These are phyloP conservation scores for Caenorhabditis sp. DNA, from an alignment of 2,888 invertebrate genomes.

Conservation along the genomic window DNA sequence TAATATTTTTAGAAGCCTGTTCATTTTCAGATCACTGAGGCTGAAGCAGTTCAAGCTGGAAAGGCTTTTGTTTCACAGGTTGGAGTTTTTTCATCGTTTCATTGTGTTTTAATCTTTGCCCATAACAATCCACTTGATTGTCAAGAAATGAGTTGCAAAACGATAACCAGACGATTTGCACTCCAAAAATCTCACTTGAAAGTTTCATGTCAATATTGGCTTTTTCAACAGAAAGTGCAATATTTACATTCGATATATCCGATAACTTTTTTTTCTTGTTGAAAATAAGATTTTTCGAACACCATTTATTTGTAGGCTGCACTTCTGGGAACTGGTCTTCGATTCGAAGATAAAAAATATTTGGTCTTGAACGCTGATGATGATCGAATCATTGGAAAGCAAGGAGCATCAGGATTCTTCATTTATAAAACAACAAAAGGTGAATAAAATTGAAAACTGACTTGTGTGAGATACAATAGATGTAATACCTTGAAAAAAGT, in stretches of 20 bases:
- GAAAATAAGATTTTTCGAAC: neutral
- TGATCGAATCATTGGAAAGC: constrained; percentile 70
- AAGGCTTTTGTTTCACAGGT: constrained; percentile 57
- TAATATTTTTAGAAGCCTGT: neutral
- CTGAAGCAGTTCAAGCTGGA: constrained; percentile 61
- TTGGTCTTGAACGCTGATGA: constrained; percentile 65
- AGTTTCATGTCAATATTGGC: neutral
- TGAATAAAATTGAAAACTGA: constrained; percentile 10
- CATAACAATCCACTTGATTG: too few species aligned
- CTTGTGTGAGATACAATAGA: neutral
- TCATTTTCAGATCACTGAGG: constrained; percentile 52
- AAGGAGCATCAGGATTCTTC: constrained; percentile 69
- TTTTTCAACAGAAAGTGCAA: constrained; percentile 3
- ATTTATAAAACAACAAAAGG: constrained; percentile 69
- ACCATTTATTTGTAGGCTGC: constrained; percentile 40
- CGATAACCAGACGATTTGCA: constrained; percentile 2
- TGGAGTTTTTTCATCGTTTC: neutral
- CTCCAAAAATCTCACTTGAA: neutral
- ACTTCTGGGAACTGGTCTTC: constrained; percentile 63
- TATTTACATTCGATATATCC: neutral
- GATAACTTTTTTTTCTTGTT: neutral
- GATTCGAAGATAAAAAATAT: constrained; percentile 69
- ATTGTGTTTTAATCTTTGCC: too few species aligned
- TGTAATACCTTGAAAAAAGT: too few species aligned
- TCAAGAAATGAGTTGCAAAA: neutral